phyloP scores from a whole-genome alignment of 2,113 vertebrate species.

The Syngnathus scovelli region DNA sequence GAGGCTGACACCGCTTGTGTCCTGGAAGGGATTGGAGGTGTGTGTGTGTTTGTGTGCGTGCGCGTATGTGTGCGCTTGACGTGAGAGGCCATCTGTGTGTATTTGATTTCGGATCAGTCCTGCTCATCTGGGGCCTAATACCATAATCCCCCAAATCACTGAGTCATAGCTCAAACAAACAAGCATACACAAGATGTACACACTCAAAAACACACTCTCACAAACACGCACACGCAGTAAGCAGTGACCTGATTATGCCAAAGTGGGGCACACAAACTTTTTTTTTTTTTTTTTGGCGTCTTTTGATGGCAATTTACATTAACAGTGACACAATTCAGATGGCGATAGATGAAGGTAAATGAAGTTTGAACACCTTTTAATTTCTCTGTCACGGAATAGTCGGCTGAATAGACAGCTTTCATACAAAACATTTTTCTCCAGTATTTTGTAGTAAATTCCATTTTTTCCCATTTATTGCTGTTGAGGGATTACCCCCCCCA shows the following conservation, averaged over 20 bases:
- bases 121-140: slow-evolving; percentile 70
- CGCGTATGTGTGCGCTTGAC: slow-evolving; percentile 18
- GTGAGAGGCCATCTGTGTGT: slow-evolving; percentile 51
- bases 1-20: slow-evolving; percentile 60
- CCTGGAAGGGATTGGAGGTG: slow-evolving; percentile 56
- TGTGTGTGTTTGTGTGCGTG: slow-evolving; percentile 24
- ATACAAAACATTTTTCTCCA: background rate
- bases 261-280: slow-evolving; percentile 41
- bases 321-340: slow-evolving; percentile 1
- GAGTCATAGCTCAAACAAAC: slow-evolving; percentile 64
- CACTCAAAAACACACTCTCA: slow-evolving; percentile 35
- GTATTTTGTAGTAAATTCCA: too few relatives aligned
- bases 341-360: background rate
- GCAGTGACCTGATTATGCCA: slow-evolving; percentile 47
- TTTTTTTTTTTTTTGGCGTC: slow-evolving; percentile 31
- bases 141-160: slow-evolving; percentile 69
- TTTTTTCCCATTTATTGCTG: too few relatives aligned
- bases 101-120: slow-evolving; percentile 69
- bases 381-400: background rate
- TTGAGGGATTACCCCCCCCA: too few relatives aligned
- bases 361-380: background rate
- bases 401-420: background rate
- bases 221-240: slow-evolving; percentile 12
- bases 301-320: slow-evolving; percentile 37
- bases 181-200: slow-evolving; percentile 36